A percentile compares a stretch with the other conserved stretches of the same genome.
Evolutionary conservation across 2,888 invertebrate species (phyloP).

Genomic region (Mamestra brassicae): DNA sequence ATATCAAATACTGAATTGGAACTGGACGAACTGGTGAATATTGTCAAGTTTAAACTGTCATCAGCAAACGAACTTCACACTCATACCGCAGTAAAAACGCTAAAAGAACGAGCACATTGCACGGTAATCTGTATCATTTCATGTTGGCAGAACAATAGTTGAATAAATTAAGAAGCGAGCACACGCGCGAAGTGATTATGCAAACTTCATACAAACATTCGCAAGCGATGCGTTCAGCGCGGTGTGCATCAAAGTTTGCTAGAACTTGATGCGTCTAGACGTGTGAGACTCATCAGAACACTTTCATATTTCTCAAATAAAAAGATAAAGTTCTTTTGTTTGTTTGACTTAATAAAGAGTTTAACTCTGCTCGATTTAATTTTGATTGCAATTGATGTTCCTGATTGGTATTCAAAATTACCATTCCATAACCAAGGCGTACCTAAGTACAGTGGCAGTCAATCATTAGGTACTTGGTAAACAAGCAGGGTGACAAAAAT

Average conservation of each 20-base stretch:
- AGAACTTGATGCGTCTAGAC: not conserved
- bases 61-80: no score
- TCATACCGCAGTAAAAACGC: not conserved
- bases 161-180: conserved; percentile 3
- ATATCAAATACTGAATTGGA: no score
- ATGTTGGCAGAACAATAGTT: conserved; percentile 3
- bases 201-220: conserved; percentile 1
- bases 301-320: not conserved
- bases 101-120: not conserved
- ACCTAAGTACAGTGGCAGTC: no score
- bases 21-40: not conserved
- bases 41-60: no score
- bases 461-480: no score
- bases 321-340: not conserved
- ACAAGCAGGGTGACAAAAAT: no score
- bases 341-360: not conserved
- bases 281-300: not conserved
- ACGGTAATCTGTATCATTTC: not conserved
- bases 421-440: no score
- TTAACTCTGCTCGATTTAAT: no score
- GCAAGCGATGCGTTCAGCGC: not conserved
- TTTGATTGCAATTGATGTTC: no score
- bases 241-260: not conserved
- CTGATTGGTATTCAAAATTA: no score
- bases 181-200: conserved; percentile 4